A percentile compares a stretch with the other conserved stretches of the same genome.
Conservation (phyloP, 2,888 invertebrate genomes). For the Serripes groenlandicus region DNA sequence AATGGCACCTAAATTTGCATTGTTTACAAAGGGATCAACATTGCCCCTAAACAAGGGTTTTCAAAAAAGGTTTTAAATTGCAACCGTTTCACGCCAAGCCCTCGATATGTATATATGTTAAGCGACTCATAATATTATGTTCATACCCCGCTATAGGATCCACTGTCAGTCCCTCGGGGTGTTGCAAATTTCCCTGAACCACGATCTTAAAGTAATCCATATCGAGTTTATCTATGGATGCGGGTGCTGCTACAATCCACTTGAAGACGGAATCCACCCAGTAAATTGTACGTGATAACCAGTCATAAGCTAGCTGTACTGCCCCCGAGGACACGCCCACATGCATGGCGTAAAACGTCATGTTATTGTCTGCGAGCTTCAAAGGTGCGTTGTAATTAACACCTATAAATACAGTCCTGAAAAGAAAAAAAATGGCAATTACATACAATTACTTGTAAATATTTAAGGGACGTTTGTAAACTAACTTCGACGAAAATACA, state of each 20-base stretch:
- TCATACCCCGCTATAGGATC: slow-evolving; percentile 46
- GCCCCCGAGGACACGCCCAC: slow-evolving; percentile 29
- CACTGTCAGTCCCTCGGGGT: slow-evolving; percentile 44
- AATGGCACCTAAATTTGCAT: too few species aligned
- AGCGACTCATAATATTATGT: too few species aligned
- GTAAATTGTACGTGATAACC: slow-evolving; percentile 43
- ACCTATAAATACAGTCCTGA: slow-evolving; percentile 12
- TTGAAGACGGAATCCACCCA: slow-evolving; percentile 32
- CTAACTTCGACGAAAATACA: too few species aligned
- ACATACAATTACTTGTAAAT: too few species aligned
- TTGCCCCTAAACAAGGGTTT: too few species aligned
- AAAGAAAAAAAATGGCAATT: too few species aligned
- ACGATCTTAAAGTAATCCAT: slow-evolving; percentile 29
- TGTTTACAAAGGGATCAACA: too few species aligned
- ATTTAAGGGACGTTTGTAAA: too few species aligned
- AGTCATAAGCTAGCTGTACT: slow-evolving; percentile 45
- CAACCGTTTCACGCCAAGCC: too few species aligned
- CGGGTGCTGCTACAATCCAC: slow-evolving; percentile 41
- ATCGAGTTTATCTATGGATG: slow-evolving; percentile 7
- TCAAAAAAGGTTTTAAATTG: too few species aligned
- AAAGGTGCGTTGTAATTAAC: slow-evolving; percentile 21
- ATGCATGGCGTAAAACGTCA: slow-evolving; percentile 16
- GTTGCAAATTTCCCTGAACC: slow-evolving; percentile 11
- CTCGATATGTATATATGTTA: too few species aligned
- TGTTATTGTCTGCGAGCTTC: background rate